Base-by-base conservation (phyloP, 2,888 invertebrate genomes). In the Xylocampa areola region DNA sequence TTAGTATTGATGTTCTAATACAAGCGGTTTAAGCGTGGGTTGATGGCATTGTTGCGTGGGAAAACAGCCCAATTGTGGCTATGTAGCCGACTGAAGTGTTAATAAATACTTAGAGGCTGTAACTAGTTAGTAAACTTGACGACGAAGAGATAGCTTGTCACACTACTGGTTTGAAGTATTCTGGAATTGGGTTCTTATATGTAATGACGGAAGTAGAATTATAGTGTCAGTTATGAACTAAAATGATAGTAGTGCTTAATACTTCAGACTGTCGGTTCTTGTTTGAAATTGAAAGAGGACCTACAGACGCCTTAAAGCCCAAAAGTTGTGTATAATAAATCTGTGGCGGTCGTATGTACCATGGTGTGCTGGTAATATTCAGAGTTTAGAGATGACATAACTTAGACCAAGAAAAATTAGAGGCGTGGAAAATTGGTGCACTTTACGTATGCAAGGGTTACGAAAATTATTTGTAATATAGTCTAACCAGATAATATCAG, bases 1-100 rank as follows among this genome's bases (percentile, higher is more conserved):
- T 84, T 83, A 80, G 75, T 79, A 76, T 77, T 70, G 72, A 76
- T 76, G 79, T 76, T 77, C 80, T 80, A 82, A 83, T 80, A 78
- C 67, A 75, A 73, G 73, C 55, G 36, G 47, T 68, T 43, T 51
- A 45, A 76, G 87, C 82, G 90, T 89, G 84, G 88, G 89, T 79
- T 69, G 82, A 72, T 65, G 76, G 68, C 62, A 74, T 68, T 84
- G 85, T 71, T 81, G 89, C 86, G 90, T 91, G 90, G 89, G 91
- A 90, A 90, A 83, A 81, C 79, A 76, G 75, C 79, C 87, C 85
- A 90, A 89, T 87, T 86, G 84, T 79, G 78, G 73, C 73, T 79
- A 60, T 76, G 73, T 66, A 77, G 81, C 78, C 79, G 77, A 73
- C 45, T 75, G 60, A 67, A 55, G 60, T 55, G 43, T 63, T 58